phyloP scores from a whole-genome alignment of 2,888 invertebrate genomes.

The Diarsia brunnea region DNA sequence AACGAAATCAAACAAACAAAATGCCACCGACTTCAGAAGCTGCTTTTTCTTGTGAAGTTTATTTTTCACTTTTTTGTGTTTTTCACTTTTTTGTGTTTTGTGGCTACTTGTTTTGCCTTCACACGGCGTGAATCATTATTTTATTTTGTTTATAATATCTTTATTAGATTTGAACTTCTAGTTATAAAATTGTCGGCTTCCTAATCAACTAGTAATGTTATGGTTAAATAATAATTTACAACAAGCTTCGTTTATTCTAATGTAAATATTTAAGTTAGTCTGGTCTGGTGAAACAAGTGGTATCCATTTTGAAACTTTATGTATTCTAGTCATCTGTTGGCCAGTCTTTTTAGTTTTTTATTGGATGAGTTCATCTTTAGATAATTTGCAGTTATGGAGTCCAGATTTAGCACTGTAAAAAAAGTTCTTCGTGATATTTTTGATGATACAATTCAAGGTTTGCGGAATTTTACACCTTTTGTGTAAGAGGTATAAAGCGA shows the following conservation, averaged over 20 bases:
- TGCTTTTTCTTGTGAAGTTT: too few species aligned
- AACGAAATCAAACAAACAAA: too few species aligned
- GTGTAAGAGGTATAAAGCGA: background rate
- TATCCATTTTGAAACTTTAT: background rate
- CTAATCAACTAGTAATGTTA: conserved; percentile 2
- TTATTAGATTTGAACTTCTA: background rate
- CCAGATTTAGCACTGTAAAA: conserved; percentile 1
- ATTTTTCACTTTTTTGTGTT: too few species aligned
- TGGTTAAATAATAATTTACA: conserved; percentile 17
- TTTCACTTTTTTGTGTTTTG: too few species aligned
- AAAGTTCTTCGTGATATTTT: background rate
- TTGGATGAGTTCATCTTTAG: conserved; percentile 11
- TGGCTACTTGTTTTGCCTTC: conserved; percentile 1
- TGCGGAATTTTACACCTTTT: background rate
- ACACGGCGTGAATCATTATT: conserved; percentile 24
- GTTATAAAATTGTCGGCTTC: conserved; percentile 20
- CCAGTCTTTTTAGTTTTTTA: conserved; percentile 6
- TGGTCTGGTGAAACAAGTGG: conserved; percentile 30
- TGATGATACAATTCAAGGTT: background rate
- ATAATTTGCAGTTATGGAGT: background rate
- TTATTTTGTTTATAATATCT: conserved; percentile 13
- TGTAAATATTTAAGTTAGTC: conserved; percentile 24
- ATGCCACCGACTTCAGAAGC: too few species aligned
- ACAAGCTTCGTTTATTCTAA: background rate
- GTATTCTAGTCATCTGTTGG: background rate